phyloP scores from a whole-genome alignment of 2,888 invertebrate genomes.

The Cinara cedri region DNA sequence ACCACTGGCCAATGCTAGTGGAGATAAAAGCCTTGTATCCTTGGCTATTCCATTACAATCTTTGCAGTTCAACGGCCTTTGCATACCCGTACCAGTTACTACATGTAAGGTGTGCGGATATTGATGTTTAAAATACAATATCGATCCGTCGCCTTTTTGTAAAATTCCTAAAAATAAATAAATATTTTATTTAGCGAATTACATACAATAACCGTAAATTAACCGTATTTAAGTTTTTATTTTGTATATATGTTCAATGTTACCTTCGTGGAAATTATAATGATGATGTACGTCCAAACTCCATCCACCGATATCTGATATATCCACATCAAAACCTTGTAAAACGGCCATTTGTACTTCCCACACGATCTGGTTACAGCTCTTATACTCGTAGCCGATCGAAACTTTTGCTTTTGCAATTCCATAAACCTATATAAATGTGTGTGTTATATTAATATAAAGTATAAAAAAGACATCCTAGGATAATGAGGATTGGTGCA shows the following conservation, averaged over 20 bases:
- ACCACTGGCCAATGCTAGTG: slow-evolving; percentile 91
- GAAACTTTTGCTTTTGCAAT: slow-evolving; percentile 86
- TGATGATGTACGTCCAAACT: slow-evolving; percentile 97
- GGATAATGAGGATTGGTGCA: background rate
- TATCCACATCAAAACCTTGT: slow-evolving; percentile 94
- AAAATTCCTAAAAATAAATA: slow-evolving; percentile 71
- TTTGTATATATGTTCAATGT: slow-evolving; percentile 1
- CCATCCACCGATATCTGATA: slow-evolving; percentile 97
- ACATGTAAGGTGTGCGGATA: slow-evolving; percentile 89
- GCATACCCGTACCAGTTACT: slow-evolving; percentile 89
- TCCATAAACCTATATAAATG: slow-evolving; percentile 70
- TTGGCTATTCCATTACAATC: slow-evolving; percentile 85
- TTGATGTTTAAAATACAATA: slow-evolving; percentile 85
- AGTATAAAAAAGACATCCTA: too few species aligned
- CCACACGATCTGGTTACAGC: slow-evolving; percentile 89
- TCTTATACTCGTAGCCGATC: slow-evolving; percentile 92
- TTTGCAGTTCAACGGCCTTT: slow-evolving; percentile 84
- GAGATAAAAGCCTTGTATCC: slow-evolving; percentile 86
- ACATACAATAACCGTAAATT: too few species aligned
- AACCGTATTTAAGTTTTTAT: background rate
- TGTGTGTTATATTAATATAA: too few species aligned
- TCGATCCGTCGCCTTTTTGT: slow-evolving; percentile 96
- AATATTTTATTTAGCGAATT: background rate
- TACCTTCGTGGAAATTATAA: slow-evolving; percentile 95
- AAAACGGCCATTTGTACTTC: slow-evolving; percentile 91